Evolutionary conservation across 2,888 invertebrate genomes (phyloP).

Genomic region (Dyspetes luteomarginatus): DNA sequence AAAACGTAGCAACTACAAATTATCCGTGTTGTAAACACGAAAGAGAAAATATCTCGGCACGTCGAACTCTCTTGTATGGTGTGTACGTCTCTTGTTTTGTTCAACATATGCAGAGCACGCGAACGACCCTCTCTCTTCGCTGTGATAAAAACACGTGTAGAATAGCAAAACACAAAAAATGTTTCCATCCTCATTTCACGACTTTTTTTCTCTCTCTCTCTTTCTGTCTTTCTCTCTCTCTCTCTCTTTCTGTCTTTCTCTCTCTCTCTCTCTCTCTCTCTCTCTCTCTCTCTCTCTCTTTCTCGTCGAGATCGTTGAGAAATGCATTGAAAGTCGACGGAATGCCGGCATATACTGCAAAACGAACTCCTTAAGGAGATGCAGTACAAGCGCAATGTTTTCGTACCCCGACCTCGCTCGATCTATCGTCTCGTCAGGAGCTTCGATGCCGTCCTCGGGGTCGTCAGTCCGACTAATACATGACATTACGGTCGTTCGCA

Average conservation of each 20-base stretch:
- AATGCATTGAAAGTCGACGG: slow-evolving; percentile 80
- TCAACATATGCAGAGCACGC: slow-evolving; percentile 80
- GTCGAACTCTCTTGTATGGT: slow-evolving; percentile 55
- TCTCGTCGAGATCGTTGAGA: slow-evolving; percentile 76
- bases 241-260: background rate
- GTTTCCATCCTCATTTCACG: slow-evolving; percentile 59
- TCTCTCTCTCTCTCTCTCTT: slow-evolving; percentile 14
- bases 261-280: background rate
- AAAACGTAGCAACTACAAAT: background rate
- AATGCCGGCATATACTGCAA: slow-evolving; percentile 75
- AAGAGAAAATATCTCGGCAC: slow-evolving; percentile 49
- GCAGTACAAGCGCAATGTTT: slow-evolving; percentile 29
- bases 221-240: slow-evolving; percentile 52
- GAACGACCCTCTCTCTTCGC: slow-evolving; percentile 70
- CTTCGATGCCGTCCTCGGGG: slow-evolving; percentile 19
- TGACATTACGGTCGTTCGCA: slow-evolving; percentile 53
- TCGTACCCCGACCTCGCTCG: slow-evolving; percentile 58
- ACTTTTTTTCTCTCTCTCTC: slow-evolving; percentile 29
- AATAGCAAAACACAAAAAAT: slow-evolving; percentile 78
- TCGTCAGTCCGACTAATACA: slow-evolving; percentile 43
- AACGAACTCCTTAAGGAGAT: slow-evolving; percentile 17
- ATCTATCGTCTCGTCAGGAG: slow-evolving; percentile 45
- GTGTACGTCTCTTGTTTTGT: slow-evolving; percentile 49
- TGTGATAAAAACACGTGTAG: slow-evolving; percentile 74
- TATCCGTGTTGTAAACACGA: slow-evolving; percentile 1